Conservation (phyloP, 2,113 vertebrate genomes). For the rat (Rattus norvegicus) region DNA sequence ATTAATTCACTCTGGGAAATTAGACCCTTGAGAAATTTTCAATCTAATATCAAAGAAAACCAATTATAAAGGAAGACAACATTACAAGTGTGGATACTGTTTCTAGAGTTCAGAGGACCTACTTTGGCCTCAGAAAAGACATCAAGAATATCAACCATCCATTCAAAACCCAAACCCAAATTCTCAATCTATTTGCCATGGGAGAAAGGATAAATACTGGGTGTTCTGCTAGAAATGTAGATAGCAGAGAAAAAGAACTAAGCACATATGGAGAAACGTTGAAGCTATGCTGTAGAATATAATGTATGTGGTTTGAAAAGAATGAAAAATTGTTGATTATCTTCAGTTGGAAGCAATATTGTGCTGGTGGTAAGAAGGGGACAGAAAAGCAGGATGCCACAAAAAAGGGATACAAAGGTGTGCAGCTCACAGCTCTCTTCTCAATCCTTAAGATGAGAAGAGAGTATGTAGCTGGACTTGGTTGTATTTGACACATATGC, state of each 20-base stretch:
- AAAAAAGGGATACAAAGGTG: background rate
- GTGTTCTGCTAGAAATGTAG: background rate
- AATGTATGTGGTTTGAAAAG: background rate
- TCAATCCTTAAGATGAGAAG: background rate
- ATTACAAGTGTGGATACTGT: background rate
- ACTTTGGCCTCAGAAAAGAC: background rate
- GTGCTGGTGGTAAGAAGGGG: background rate
- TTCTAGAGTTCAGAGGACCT: background rate
- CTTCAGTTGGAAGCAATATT: background rate
- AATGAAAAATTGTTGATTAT: background rate
- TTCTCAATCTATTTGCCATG: background rate
- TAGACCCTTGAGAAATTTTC: background rate
- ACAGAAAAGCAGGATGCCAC: background rate
- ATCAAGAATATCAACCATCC: background rate
- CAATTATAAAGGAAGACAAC: background rate
- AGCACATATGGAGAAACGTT: background rate
- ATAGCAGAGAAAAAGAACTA: background rate
- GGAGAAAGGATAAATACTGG: background rate
- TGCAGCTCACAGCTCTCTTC: background rate
- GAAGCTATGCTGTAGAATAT: background rate
- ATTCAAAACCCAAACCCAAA: background rate
- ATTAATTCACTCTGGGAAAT: constrained; percentile 30
- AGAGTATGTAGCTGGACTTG: background rate
- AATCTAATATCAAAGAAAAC: background rate
- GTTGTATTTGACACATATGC: background rate